Evolutionary conservation across 1,140 invertebrate species (phyloP).

Genomic region (Heliconius himera): DNA sequence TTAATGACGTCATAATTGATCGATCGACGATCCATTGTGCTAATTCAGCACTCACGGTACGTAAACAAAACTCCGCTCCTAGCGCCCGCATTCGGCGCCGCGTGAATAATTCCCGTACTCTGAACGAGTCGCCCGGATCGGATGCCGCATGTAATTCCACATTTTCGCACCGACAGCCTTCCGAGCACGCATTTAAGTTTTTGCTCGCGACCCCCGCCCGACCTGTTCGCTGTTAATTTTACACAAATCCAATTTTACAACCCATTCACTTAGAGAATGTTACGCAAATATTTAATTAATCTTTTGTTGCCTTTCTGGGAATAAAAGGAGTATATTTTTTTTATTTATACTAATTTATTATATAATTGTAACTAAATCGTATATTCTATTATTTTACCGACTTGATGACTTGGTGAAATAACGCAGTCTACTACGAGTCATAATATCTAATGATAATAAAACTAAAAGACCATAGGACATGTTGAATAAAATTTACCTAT

Average conservation of each 20-base stretch:
- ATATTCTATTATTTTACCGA: not conserved
- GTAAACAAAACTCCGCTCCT: conserved; percentile 59
- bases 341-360: too few species aligned
- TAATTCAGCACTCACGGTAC: conserved; percentile 32
- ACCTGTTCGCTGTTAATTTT: conserved; percentile 70
- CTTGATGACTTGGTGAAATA: not conserved
- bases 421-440: not conserved
- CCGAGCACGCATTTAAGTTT: conserved; percentile 73
- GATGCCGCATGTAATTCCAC: conserved; percentile 70
- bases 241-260: conserved; percentile 69
- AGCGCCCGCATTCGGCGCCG: conserved; percentile 52
- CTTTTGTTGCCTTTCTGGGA: not conserved
- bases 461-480: not conserved
- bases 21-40: conserved; percentile 20
- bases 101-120: conserved; percentile 68
- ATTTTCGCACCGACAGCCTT: conserved; percentile 64
- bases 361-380: too few species aligned
- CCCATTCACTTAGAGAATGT: conserved; percentile 59
- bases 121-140: conserved; percentile 59
- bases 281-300: conserved; percentile 62
- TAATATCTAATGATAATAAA: not conserved
- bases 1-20: conserved; percentile 17
- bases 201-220: conserved; percentile 48
- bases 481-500: too few species aligned
- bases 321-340: not conserved